phyloP scores from a whole-genome alignment of 2,113 vertebrate genomes.

The Myotis davidii region DNA sequence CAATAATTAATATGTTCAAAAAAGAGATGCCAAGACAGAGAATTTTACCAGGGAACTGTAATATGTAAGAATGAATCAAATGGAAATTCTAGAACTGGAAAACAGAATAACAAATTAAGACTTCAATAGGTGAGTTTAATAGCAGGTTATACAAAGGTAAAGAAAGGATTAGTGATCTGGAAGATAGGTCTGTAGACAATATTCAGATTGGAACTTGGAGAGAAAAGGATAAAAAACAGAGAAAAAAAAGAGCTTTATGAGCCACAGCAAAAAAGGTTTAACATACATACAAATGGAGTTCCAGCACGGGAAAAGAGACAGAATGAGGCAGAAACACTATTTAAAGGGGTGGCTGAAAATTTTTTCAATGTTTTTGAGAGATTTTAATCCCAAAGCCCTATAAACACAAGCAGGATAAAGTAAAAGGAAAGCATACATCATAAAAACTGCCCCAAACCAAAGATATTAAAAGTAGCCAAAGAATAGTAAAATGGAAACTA shows the following conservation, averaged over 20 bases:
- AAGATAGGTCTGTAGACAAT: slow-evolving; percentile 25
- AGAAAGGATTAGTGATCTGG: background rate
- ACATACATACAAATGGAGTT: background rate
- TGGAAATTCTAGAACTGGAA: background rate
- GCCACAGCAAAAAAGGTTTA: background rate
- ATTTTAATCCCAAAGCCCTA: background rate
- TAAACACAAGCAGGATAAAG: background rate
- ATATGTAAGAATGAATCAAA: slow-evolving; percentile 36
- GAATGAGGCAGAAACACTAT: background rate
- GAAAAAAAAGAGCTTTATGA: background rate
- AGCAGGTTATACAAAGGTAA: background rate
- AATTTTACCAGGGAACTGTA: background rate
- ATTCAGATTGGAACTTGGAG: background rate
- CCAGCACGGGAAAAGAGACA: background rate
- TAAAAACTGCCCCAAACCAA: background rate
- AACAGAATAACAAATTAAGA: background rate
- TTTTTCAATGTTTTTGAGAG: background rate
- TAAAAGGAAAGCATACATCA: background rate
- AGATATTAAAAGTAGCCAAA: background rate
- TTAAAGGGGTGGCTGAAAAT: background rate
- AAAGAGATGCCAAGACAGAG: background rate
- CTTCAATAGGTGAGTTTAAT: background rate
- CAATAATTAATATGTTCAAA: background rate
- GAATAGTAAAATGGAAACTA: background rate
- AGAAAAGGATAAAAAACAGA: background rate